Evolutionary conservation across 2,888 invertebrate genomes (phyloP).

Genomic region (Nemotelus pantherinus): DNA sequence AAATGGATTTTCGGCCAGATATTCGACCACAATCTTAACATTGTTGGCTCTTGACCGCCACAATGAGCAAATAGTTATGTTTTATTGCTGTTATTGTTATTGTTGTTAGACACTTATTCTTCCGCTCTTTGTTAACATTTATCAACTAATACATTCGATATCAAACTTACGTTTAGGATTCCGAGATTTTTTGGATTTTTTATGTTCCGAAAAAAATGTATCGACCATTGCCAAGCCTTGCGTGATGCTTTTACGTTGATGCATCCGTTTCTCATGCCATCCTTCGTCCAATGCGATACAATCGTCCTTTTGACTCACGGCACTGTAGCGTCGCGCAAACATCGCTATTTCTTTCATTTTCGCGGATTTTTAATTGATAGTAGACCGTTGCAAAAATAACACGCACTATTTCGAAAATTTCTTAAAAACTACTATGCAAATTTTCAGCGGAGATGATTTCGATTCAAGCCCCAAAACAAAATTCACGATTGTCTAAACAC

Average conservation of each 20-base stretch:
- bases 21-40: no score
- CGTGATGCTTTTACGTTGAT: constrained; percentile 63
- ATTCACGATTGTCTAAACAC: no score
- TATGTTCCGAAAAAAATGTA: constrained; percentile 64
- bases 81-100: no score
- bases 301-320: constrained; percentile 65
- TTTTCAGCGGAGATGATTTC: no score
- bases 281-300: constrained; percentile 44
- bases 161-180: constrained; percentile 66
- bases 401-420: background rate
- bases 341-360: constrained; percentile 73
- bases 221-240: constrained; percentile 64
- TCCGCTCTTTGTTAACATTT: no score
- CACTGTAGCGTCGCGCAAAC: constrained; percentile 69
- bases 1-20: no score
- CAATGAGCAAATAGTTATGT: no score
- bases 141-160: no score
- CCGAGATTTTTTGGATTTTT: constrained; percentile 60
- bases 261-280: constrained; percentile 59
- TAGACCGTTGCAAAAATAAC: background rate
- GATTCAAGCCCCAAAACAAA: no score
- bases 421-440: no score
- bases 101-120: no score
- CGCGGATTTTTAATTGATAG: background rate
- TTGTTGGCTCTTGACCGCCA: no score